phyloP scores from a whole-genome alignment of 2,888 invertebrate genomes.

The Cremastinae sp. region DNA sequence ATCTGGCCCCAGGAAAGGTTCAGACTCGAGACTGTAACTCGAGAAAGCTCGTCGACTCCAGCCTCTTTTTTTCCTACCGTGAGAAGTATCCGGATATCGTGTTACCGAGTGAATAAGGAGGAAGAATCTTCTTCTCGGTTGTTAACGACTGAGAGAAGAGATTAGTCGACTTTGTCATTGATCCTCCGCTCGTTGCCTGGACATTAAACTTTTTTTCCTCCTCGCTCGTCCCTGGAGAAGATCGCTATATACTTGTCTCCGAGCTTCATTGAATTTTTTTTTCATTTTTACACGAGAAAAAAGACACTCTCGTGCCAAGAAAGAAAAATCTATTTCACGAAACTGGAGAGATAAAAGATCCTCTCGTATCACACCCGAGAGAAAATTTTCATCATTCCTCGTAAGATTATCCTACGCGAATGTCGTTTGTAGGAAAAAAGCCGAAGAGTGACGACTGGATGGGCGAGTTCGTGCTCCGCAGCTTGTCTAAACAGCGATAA shows the following conservation, averaged over 20 bases:
- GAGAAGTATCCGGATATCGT: constrained; percentile 28
- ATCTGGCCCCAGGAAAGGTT: constrained; percentile 16
- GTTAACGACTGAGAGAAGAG: constrained; percentile 6
- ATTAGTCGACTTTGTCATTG: constrained; percentile 39
- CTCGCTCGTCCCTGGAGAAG: neutral
- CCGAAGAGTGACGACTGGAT: constrained; percentile 30
- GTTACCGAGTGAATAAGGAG: constrained; percentile 22
- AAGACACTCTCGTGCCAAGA: neutral
- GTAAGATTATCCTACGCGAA: neutral
- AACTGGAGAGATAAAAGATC: too few relatives aligned
- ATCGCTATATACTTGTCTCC: neutral
- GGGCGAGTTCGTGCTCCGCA: constrained; percentile 58
- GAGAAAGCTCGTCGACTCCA: constrained; percentile 20
- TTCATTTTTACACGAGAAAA: neutral
- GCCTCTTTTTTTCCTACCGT: neutral
- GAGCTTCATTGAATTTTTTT: neutral
- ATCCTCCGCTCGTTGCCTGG: constrained; percentile 38
- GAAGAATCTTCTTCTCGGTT: neutral
- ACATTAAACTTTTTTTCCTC: neutral
- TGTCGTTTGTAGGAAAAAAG: constrained; percentile 31
- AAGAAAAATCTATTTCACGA: too few relatives aligned
- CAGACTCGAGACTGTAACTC: constrained; percentile 23
- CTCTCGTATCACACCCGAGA: too few relatives aligned
- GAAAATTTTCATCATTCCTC: neutral
- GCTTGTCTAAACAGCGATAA: constrained; percentile 70